Base-by-base conservation (phyloP, 64 coral and sea anemone species). In the Trachythela sp. region DNA sequence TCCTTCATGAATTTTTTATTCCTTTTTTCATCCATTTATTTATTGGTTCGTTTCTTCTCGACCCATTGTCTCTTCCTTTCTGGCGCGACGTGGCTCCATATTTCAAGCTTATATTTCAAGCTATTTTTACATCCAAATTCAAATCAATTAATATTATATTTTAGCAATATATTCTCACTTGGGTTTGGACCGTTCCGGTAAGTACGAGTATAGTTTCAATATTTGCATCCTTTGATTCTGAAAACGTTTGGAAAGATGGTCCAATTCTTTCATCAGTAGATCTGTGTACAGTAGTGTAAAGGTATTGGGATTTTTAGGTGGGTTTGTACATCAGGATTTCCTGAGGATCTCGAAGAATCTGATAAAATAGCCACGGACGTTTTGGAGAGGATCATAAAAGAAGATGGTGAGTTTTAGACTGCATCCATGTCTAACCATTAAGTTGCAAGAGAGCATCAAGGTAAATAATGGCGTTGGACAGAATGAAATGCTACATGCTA, bases 141-240 rank as follows among this genome's bases (percentile, higher is more conserved):
- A 45, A 45, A 45, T 45, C 4, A 45, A 45, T 4, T 59, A 59
- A 59, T 13, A 8, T 64, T 27, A 71, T 35, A 43, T 91, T 87
- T 31, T 84, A 98, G 95, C 14, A 91, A 98, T 87, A 92, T 98
- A 48, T 98, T 98, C 56, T 94, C 93, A 5, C 77, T 98, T 83
- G 95, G 95, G 1, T 98, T 98, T 94, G 95, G 95, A 41, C 95
- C 95, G 67, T 98, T 98, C 70, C 84, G 95, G 95, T 98, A 88
- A 72, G 90, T 88, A 14, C 5, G 29, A 72, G 2, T 35, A 72
- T 35, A 15, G 30, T 0, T 80, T 3, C 31, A 80, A 20, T 37
- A 34, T 30, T 15, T 80, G 31, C 29, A 5, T 29, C 9, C 15
- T 34, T 39, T 80, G 15, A 80, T 64, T 6, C 26, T 64, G n/a